phyloP scores from a whole-genome alignment of 2,888 invertebrate genomes.

The Cerceris ruficornis region DNA sequence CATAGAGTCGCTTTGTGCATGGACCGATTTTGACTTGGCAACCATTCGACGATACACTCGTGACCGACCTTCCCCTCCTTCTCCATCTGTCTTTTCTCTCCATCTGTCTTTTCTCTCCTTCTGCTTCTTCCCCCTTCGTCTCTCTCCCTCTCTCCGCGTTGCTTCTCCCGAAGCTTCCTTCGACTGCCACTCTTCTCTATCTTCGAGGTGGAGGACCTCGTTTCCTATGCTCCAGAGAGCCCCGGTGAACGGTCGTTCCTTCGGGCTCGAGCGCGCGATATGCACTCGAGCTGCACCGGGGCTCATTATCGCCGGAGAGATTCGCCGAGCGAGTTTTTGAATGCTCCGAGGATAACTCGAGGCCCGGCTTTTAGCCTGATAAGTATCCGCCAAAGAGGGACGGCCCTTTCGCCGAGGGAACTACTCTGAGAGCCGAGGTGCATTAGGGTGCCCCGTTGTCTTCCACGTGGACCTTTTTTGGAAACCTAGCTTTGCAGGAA shows the following conservation, averaged over 20 bases:
- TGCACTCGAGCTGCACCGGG: neutral
- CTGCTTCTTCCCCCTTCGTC: conserved; percentile 27
- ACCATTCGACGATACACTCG: conserved; percentile 52
- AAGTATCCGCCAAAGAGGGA: too few species aligned
- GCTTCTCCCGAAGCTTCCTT: conserved; percentile 6
- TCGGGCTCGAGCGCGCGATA: neutral
- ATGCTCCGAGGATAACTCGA: neutral
- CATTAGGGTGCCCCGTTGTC: too few species aligned
- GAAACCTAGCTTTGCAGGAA: too few species aligned
- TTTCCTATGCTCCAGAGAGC: conserved; percentile 33
- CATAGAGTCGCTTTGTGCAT: conserved; percentile 40
- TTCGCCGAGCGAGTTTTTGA: too few species aligned
- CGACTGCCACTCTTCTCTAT: conserved; percentile 16
- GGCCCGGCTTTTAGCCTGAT: neutral
- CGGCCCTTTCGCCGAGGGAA: too few species aligned
- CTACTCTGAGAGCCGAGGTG: too few species aligned
- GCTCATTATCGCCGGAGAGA: neutral
- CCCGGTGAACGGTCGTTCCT: neutral
- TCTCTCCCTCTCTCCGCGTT: neutral
- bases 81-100: neutral
- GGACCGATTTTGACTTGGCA: conserved; percentile 64
- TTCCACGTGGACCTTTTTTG: too few species aligned
- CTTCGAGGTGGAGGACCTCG: conserved; percentile 36
- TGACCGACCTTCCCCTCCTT: conserved; percentile 55
- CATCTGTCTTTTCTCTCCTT: neutral